Evolutionary conservation across 2,888 invertebrate genomes (phyloP).

Genomic region (Lasiommata megera): DNA sequence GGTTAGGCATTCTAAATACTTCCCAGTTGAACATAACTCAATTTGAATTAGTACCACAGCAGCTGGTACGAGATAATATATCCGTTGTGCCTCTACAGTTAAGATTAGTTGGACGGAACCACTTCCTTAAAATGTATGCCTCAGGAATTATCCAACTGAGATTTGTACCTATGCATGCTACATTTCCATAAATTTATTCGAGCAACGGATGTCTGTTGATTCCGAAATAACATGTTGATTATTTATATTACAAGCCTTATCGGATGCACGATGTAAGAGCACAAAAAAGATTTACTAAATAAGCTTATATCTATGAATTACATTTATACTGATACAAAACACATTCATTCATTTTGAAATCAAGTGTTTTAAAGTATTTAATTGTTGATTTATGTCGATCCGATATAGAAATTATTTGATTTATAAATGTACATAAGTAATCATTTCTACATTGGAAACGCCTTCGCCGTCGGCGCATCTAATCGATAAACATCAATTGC

Average conservation of each 20-base stretch:
- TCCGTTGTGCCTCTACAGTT: constrained; percentile 23
- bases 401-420: constrained; percentile 8
- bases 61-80: constrained; percentile 19
- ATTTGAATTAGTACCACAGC: constrained; percentile 25
- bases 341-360: neutral
- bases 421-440: constrained; percentile 39
- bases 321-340: neutral
- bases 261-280: constrained; percentile 2
- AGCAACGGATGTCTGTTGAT: constrained; percentile 33
- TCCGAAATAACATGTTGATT: constrained; percentile 30
- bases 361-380: neutral
- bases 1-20: constrained; percentile 34
- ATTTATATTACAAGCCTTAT: constrained; percentile 20
- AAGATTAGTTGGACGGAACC: constrained; percentile 18
- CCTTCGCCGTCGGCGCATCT: constrained; percentile 55
- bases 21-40: constrained; percentile 33
- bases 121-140: constrained; percentile 33
- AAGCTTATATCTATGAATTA: neutral
- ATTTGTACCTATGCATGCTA: constrained; percentile 21
- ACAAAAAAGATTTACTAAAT: neutral
- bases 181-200: constrained; percentile 31
- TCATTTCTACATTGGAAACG: constrained; percentile 44
- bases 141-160: constrained; percentile 24
- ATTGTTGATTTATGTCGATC: constrained; percentile 3
- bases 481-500: constrained; percentile 67